These are phyloP conservation scores for Thaumatotibia leucotreta DNA, from an alignment of 1,140 invertebrate genomes.

Conservation along the genomic window DNA sequence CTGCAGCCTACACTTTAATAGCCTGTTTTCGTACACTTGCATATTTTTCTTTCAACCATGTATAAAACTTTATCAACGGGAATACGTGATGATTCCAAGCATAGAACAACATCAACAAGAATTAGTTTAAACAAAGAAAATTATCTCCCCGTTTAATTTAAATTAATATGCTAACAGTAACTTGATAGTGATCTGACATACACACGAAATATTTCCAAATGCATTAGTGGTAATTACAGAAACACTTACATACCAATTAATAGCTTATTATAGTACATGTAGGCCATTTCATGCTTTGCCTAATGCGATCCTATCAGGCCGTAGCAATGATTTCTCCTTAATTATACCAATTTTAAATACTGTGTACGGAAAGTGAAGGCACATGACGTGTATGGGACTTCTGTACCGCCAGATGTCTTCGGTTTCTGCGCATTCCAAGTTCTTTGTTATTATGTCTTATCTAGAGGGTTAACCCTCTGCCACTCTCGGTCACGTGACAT, in stretches of 20 bases:
- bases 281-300: slow-evolving; percentile 1
- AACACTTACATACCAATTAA: slow-evolving; percentile 8
- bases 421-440: too few relatives aligned
- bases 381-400: too few relatives aligned
- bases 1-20: too few relatives aligned
- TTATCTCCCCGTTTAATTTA: slow-evolving; percentile 39
- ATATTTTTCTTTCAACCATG: too few relatives aligned
- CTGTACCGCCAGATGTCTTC: too few relatives aligned
- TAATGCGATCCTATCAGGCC: background rate
- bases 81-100: too few relatives aligned
- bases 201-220: background rate
- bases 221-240: background rate
- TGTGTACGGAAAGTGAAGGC: too few relatives aligned
- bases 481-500: too few relatives aligned
- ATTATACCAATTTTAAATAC: background rate
- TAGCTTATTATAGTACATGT: slow-evolving; percentile 6
- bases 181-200: background rate
- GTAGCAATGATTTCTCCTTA: background rate
- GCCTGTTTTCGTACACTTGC: too few relatives aligned
- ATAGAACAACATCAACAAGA: background rate
- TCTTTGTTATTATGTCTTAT: background rate
- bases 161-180: background rate
- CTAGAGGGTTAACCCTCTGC: background rate
- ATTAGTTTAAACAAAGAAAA: background rate
- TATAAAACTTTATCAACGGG: too few relatives aligned